These are phyloP conservation scores for Linnaemya vulpina DNA, from an alignment of 2,888 invertebrate genomes.

Conservation along the genomic window DNA sequence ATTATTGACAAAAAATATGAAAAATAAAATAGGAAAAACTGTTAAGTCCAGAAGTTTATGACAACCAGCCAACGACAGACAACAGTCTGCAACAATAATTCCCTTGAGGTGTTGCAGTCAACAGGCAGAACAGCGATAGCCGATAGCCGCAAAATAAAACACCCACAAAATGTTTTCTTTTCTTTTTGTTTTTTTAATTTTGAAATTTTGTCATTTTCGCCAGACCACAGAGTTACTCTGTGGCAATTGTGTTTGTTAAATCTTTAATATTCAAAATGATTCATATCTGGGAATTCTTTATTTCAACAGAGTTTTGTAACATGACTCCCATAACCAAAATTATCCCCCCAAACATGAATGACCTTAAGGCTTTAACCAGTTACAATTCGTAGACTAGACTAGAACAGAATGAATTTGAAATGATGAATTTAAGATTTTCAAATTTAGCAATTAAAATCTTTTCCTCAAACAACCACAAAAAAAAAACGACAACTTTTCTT, in stretches of 20 bases:
- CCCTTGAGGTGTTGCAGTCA: conserved; percentile 59
- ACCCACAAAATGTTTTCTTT: conserved; percentile 10
- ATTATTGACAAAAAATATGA: conserved; percentile 13
- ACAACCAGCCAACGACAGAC: conserved; percentile 48
- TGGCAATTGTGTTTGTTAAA: conserved; percentile 14
- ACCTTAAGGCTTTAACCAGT: conserved; percentile 57
- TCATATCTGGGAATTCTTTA: conserved; percentile 31
- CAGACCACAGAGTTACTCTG: conserved; percentile 11
- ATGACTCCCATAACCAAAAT: conserved; percentile 24
- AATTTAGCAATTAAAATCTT: conserved; percentile 8
- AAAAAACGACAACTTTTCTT: not conserved
- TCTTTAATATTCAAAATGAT: conserved; percentile 34
- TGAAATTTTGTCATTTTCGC: conserved; percentile 32
- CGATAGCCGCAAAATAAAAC: no score
- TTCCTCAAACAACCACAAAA: not conserved
- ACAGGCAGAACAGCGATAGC: not conserved
- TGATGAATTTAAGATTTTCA: conserved; percentile 8
- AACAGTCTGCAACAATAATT: conserved; percentile 27
- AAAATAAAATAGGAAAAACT: not conserved
- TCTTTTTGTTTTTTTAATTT: no score
- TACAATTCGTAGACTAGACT: conserved; percentile 31
- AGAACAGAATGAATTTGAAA: not conserved
- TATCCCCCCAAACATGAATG: conserved; percentile 32
- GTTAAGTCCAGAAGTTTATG: conserved; percentile 58
- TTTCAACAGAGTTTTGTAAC: conserved; percentile 49